Evolutionary conservation across 2,797 vertebrate species (phyloP), one percentile per base, ranked within the genome.

Genomic region (Pantherophis vulpinus): DNA sequence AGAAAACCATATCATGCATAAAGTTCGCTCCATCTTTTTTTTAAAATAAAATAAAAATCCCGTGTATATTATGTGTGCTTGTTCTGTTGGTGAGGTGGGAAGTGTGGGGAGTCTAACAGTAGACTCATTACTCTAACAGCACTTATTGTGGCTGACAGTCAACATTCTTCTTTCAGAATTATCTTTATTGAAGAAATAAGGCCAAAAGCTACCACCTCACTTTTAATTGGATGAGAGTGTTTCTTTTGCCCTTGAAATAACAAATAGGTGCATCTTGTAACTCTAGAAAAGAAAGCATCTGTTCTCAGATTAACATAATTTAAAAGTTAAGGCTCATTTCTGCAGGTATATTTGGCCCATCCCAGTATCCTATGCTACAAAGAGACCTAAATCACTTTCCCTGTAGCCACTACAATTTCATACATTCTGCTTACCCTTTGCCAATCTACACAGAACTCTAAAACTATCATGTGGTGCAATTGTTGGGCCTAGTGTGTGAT

Each of bases 161-260:
- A 97, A 96, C 96, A 97, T 96, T 97, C 89, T 96, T 97, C 96
- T 96, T 94, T 94, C 89, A 95, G 70, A 87, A 23, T 90, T 94
- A 96, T 96, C 91, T 95, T 96, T 96, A 87, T 95, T 93, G 96
- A 94, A 97, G 95, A 96, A 89, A 96, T 94, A 93, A 96, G 91
- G 95, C 92, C 63, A 92, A 96, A 95, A 95, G 93, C 96, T 97
- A 97, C 94, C 94, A 96, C 95, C 95, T 96, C 95, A 95, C 94
- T 93, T 97, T 96, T 97, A 97, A 98, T 97, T 97, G 96, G 95
- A 94, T 96, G 95, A 97, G 95, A 47, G 42, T 95, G 96, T 95
- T 97, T 97, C 93, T 96, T 96, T 96, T 97, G 96, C 97, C 97
- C 96, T 97, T 97, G 97, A 97, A 97, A 96, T 94, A 87, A 32